These are phyloP conservation scores for Plecotus auritus DNA, from an alignment of 2,113 vertebrate genomes.

Conservation along the genomic window DNA sequence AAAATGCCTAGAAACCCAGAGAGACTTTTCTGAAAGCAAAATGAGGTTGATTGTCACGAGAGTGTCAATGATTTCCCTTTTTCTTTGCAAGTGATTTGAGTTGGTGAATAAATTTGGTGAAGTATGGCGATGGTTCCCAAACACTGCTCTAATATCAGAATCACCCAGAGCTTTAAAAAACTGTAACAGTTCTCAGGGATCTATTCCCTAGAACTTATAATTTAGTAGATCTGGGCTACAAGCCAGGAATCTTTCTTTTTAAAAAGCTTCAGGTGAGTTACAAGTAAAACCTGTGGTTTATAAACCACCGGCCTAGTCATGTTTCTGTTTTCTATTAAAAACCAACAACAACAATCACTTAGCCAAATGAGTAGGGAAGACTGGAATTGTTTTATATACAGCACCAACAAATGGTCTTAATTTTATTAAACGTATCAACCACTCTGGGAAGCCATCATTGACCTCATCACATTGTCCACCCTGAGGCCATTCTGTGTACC, in stretches of 20 bases:
- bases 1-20: neutral
- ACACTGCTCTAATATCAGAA: neutral
- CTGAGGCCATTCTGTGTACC: neutral
- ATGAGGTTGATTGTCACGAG: neutral
- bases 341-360: neutral
- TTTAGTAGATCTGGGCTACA: neutral
- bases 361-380: constrained; percentile 6
- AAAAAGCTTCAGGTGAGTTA: constrained; percentile 27
- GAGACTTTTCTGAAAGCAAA: constrained; percentile 19
- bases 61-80: neutral
- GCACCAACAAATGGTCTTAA: neutral
- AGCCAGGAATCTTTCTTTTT: constrained; percentile 30
- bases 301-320: neutral
- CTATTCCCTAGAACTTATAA: neutral
- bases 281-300: constrained; percentile 25
- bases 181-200: neutral
- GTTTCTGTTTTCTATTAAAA: constrained; percentile 22
- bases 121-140: neutral
- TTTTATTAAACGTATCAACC: neutral
- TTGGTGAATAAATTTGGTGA: neutral
- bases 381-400: neutral
- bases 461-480: neutral
- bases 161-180: neutral
- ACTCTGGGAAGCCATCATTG: neutral
- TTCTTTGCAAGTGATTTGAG: neutral